phyloP scores from a whole-genome alignment of 2,888 invertebrate species.

The Drosophila picticornis region DNA sequence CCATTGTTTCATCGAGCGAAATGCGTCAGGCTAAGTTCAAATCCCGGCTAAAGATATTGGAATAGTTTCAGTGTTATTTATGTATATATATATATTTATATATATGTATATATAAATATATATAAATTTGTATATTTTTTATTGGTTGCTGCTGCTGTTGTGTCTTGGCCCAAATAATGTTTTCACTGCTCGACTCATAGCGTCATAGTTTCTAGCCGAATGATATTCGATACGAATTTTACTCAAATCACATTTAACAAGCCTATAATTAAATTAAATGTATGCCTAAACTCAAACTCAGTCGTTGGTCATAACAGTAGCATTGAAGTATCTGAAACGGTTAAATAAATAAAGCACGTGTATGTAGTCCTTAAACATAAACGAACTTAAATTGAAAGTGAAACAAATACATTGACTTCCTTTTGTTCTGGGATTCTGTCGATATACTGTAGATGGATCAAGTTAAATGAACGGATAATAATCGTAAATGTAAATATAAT shows the following conservation, averaged over 20 bases:
- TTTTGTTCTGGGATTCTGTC: background rate
- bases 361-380: slow-evolving; percentile 19
- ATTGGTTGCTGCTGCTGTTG: slow-evolving; percentile 41
- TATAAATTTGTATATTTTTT: slow-evolving; percentile 48
- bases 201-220: slow-evolving; percentile 23
- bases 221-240: slow-evolving; percentile 31
- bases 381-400: background rate
- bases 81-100: slow-evolving; percentile 16
- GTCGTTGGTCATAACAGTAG: slow-evolving; percentile 14
- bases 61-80: slow-evolving; percentile 48
- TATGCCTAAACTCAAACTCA: slow-evolving; percentile 7
- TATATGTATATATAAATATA: slow-evolving; percentile 20
- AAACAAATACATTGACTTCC: fast-evolving
- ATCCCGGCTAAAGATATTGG: slow-evolving; percentile 6
- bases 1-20: background rate
- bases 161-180: slow-evolving; percentile 15
- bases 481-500: background rate
- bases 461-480: background rate
- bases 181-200: slow-evolving; percentile 35
- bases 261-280: slow-evolving; percentile 13
- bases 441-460: background rate
- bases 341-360: slow-evolving; percentile 46
- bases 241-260: slow-evolving; percentile 7
- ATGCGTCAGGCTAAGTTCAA: background rate
- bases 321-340: slow-evolving; percentile 25